These are phyloP conservation scores for Vannuccia rotundouncinata DNA, from an alignment of 2,888 invertebrate species.

Conservation along the genomic window DNA sequence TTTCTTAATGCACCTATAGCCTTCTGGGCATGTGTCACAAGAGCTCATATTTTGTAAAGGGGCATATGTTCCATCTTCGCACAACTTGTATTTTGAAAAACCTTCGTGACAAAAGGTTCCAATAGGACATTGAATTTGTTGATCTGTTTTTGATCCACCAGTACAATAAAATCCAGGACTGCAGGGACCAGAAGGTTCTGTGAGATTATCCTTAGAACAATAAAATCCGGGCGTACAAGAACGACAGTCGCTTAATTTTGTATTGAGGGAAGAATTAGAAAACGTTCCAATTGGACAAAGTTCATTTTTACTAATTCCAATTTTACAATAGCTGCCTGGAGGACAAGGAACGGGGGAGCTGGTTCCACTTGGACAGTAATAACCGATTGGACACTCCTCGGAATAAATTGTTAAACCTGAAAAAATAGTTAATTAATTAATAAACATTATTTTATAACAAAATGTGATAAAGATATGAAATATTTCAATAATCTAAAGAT, in stretches of 20 bases:
- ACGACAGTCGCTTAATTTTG: slow-evolving; percentile 46
- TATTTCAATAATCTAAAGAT: background rate
- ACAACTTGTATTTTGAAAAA: slow-evolving; percentile 46
- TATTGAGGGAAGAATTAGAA: slow-evolving; percentile 45
- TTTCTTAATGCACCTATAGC: background rate
- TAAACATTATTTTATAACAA: too few species aligned
- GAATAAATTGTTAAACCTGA: slow-evolving; percentile 22
- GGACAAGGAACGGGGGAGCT: slow-evolving; percentile 48
- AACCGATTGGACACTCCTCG: slow-evolving; percentile 49
- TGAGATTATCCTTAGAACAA: slow-evolving; percentile 44
- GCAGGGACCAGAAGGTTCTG: slow-evolving; percentile 47
- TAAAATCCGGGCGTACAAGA: slow-evolving; percentile 50
- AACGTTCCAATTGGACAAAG: slow-evolving; percentile 50
- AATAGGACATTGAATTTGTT: slow-evolving; percentile 44
- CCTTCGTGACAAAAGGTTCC: slow-evolving; percentile 52
- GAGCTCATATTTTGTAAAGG: too few species aligned
- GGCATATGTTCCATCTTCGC: slow-evolving; percentile 48
- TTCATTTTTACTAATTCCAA: slow-evolving; percentile 46
- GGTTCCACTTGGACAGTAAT: slow-evolving; percentile 51
- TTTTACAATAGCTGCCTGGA: slow-evolving; percentile 48
- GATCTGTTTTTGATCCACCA: slow-evolving; percentile 39
- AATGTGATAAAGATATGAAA: background rate
- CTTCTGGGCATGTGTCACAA: slow-evolving; percentile 3
- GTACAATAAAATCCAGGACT: slow-evolving; percentile 50
- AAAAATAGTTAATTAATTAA: too few species aligned